Evolutionary conservation across 2,888 invertebrate genomes (phyloP).

Genomic region (Drosophila monieri): DNA sequence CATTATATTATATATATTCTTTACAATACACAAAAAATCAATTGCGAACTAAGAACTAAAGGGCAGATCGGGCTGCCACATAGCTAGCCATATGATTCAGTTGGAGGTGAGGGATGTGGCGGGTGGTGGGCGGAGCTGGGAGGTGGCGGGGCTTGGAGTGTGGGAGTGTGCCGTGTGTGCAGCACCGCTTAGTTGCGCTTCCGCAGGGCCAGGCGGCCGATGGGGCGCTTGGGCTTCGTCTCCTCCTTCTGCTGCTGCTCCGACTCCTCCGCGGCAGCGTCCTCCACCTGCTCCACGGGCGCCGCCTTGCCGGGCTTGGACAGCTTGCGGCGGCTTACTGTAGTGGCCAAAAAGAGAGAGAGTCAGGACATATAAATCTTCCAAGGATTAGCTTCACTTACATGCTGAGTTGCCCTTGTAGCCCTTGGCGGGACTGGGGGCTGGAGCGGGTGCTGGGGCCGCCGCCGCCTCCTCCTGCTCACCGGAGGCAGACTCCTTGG

Average conservation of each 20-base stretch:
- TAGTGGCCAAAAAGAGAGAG: fast-evolving
- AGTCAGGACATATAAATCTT: neutral
- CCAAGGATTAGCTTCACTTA: constrained; percentile 58
- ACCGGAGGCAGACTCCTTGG: constrained; percentile 57
- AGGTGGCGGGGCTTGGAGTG: neutral
- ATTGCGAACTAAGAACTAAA: constrained; percentile 73
- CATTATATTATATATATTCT: constrained; percentile 54
- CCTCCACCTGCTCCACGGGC: constrained; percentile 68
- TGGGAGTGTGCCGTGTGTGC: neutral
- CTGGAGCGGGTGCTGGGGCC: constrained; percentile 69
- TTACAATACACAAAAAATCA: constrained; percentile 51
- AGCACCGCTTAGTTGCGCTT: constrained; percentile 77
- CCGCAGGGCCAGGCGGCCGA: constrained; percentile 80
- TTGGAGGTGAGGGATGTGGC: constrained; percentile 3
- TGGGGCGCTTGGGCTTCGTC: constrained; percentile 79
- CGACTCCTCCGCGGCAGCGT: constrained; percentile 77
- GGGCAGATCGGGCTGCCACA: constrained; percentile 71
- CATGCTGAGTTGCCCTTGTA: constrained; percentile 80
- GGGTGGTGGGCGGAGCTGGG: neutral
- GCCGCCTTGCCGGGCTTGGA: constrained; percentile 74
- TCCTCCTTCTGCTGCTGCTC: constrained; percentile 80
- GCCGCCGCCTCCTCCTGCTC: constrained; percentile 73
- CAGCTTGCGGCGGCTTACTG: constrained; percentile 81
- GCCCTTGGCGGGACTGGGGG: constrained; percentile 71
- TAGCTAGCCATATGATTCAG: constrained; percentile 71